phyloP scores from a whole-genome alignment of 2,797 vertebrate species.

The Sitta carolinensis region DNA sequence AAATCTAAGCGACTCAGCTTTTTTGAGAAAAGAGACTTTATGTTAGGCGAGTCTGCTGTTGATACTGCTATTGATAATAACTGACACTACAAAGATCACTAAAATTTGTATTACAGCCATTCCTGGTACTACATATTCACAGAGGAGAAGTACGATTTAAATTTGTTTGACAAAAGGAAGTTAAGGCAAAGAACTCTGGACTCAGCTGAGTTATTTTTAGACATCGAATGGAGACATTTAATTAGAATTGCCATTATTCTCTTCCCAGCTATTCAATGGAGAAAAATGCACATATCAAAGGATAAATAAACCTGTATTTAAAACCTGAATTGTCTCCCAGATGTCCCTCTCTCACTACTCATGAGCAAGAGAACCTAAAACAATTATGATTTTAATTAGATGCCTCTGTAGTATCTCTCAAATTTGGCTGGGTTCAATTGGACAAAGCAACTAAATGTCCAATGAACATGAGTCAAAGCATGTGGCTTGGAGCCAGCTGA shows the following conservation, averaged over 20 bases:
- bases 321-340: constrained; percentile 5
- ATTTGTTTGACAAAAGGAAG: neutral
- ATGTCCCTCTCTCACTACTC: neutral
- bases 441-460: neutral
- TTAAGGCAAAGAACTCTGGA: neutral
- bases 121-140: neutral
- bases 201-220: neutral
- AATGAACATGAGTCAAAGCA: neutral
- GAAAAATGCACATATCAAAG: neutral
- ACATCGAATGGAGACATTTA: neutral
- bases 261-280: neutral
- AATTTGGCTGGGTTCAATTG: neutral
- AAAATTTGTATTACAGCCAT: neutral
- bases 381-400: constrained; percentile 9
- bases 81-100: neutral
- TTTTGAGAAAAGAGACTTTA: neutral
- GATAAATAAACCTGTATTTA: constrained; percentile 31
- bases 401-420: neutral
- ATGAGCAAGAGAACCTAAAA: neutral
- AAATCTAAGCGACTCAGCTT: neutral
- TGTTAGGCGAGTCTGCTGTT: neutral
- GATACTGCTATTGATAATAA: neutral
- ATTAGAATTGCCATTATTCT: constrained; percentile 5
- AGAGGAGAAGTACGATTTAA: neutral
- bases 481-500: neutral